Conservation (phyloP, 2,888 invertebrate species). For the Hololepta plana region DNA sequence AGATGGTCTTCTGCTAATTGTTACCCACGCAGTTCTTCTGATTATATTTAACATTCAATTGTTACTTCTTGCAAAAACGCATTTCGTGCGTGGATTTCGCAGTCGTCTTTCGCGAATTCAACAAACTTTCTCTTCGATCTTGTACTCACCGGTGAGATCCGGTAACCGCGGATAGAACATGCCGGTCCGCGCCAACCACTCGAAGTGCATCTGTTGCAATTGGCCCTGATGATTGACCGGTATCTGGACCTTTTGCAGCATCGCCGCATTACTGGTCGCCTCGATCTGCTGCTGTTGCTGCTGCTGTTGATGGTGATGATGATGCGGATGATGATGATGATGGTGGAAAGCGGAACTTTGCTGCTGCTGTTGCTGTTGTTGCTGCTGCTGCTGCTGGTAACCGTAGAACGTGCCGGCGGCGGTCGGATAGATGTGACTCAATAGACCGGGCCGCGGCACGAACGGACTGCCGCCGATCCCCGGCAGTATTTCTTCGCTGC, state of each 20-base stretch:
- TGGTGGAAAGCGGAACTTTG: slow-evolving; percentile 11
- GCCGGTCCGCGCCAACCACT: slow-evolving; percentile 81
- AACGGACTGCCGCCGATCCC: slow-evolving; percentile 15
- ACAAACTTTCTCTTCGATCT: no score
- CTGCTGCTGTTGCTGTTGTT: slow-evolving; percentile 2
- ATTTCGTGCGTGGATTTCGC: no score
- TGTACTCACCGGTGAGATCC: slow-evolving; percentile 56
- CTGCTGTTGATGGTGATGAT: background rate
- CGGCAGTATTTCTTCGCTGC: slow-evolving; percentile 51
- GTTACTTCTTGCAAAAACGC: no score
- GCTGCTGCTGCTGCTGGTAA: slow-evolving; percentile 30
- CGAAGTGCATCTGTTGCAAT: slow-evolving; percentile 65
- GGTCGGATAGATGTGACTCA: slow-evolving; percentile 29
- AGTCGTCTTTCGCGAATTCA: no score
- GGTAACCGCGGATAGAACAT: slow-evolving; percentile 84
- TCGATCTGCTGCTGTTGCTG: slow-evolving; percentile 21
- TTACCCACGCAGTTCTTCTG: no score
- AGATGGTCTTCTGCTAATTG: no score
- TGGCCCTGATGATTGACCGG: slow-evolving; percentile 31
- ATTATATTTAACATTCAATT: no score
- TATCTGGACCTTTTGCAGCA: slow-evolving; percentile 31
- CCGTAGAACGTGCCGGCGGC: slow-evolving; percentile 21
- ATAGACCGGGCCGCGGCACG: slow-evolving; percentile 41
- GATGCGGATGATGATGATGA: background rate
- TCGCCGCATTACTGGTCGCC: no score